Conservation (phyloP, 1,140 invertebrate species). For the Dendroctonus ponderosae region DNA sequence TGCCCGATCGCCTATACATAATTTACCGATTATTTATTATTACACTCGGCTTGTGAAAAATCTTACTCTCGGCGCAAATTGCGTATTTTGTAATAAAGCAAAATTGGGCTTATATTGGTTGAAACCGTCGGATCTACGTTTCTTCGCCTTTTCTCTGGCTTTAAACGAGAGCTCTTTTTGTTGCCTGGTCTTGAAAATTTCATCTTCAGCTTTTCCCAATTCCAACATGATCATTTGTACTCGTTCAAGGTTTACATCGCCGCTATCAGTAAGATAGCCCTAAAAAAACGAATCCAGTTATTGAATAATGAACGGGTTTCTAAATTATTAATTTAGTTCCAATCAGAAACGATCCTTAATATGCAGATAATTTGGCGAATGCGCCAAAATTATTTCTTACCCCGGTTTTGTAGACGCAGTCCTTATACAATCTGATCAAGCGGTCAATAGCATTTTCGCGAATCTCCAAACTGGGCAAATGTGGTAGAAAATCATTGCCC, state of each 20-base stretch:
- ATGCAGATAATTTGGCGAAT: too few relatives aligned
- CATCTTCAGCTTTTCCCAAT: conserved; percentile 92
- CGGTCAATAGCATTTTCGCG: conserved; percentile 96
- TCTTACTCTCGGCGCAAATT: conserved; percentile 70
- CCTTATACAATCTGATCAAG: conserved; percentile 92
- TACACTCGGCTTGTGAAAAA: background rate
- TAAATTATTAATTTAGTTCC: too few relatives aligned
- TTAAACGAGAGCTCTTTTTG: conserved; percentile 81
- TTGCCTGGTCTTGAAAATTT: conserved; percentile 93
- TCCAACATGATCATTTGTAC: conserved; percentile 95
- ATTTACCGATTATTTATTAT: background rate
- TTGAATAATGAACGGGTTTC: too few relatives aligned
- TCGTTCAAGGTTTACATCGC: conserved; percentile 86
- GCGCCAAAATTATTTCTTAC: conserved; percentile 51
- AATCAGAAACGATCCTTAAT: too few relatives aligned
- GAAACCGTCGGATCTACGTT: conserved; percentile 54
- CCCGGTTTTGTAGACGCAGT: conserved; percentile 88
- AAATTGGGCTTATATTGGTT: conserved; percentile 67
- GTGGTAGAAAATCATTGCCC: conserved; percentile 98
- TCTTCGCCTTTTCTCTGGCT: conserved; percentile 72
- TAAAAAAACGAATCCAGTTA: conserved; percentile 47
- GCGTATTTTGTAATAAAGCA: conserved; percentile 62
- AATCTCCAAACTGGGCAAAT: conserved; percentile 97
- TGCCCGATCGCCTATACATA: conserved; percentile 54
- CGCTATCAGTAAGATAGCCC: conserved; percentile 95